Percentiles rank a stretch among this genome's conserved stretches.
These are phyloP conservation scores for Solenodon paradoxus DNA, from an alignment of 2,113 vertebrate species.

Conservation along the genomic window DNA sequence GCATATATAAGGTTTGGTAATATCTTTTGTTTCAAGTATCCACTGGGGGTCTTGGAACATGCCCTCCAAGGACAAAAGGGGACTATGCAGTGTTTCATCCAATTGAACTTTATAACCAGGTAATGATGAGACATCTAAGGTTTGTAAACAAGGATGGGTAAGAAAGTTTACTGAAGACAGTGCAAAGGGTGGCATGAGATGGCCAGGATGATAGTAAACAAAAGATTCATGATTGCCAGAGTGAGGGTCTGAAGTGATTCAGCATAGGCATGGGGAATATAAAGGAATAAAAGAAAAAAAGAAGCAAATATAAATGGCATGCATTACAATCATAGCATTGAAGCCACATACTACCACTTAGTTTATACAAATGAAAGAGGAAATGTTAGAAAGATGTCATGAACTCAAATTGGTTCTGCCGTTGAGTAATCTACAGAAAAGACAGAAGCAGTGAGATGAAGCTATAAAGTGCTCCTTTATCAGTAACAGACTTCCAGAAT, in stretches of 20 bases:
- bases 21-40: not conserved
- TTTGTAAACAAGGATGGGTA: not conserved
- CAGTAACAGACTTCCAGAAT: not conserved
- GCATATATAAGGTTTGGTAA: not conserved
- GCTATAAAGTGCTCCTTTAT: not conserved
- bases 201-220: not conserved
- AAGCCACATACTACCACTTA: not conserved
- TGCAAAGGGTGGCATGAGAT: not conserved
- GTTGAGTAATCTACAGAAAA: not conserved
- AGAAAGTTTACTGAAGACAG: not conserved
- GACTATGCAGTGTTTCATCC: not conserved
- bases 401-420: not conserved
- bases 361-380: not conserved
- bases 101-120: not conserved
- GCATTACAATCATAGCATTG: not conserved
- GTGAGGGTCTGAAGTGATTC: not conserved
- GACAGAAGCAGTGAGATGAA: not conserved
- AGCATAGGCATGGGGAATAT: not conserved
- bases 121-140: not conserved
- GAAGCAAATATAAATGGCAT: not conserved
- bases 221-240: not conserved
- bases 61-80: not conserved
- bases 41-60: not conserved
- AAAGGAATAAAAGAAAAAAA: not conserved
- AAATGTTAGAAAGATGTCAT: not conserved